A percentile compares a stretch with the other conserved stretches of the same genome.
These are phyloP conservation scores for Acanthopagrus latus DNA, from an alignment of 2,797 vertebrate genomes.

Conservation along the genomic window DNA sequence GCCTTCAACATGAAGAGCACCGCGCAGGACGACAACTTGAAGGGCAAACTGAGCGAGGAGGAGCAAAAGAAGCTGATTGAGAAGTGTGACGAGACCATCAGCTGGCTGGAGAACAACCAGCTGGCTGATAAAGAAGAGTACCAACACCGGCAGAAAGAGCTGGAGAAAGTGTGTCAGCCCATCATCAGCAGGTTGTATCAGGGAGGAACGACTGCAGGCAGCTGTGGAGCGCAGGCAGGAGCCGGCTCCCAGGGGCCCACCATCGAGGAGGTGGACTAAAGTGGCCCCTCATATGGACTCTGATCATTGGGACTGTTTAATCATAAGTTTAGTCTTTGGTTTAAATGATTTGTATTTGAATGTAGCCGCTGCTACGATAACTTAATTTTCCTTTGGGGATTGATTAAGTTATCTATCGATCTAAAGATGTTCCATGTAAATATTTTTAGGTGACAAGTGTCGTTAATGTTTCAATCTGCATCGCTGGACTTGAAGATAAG, in stretches of 20 bases:
- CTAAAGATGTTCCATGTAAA: no score
- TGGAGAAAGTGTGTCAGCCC: conserved; percentile 63
- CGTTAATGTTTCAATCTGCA: no score
- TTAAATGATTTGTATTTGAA: no score
- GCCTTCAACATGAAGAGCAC: conserved; percentile 67
- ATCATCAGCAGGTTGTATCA: conserved; percentile 70
- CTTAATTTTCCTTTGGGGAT: no score
- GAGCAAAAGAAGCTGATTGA: conserved; percentile 56
- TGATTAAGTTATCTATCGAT: no score
- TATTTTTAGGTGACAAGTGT: no score
- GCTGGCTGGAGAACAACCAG: conserved; percentile 74
- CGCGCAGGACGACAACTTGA: conserved; percentile 60
- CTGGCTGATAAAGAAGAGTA: conserved; percentile 67
- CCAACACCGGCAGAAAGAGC: conserved; percentile 59
- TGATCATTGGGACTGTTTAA: not conserved
- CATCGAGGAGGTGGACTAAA: conserved; percentile 62
- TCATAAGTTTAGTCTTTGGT: no score
- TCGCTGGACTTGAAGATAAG: conserved; percentile 2
- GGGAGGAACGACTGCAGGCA: conserved; percentile 48
- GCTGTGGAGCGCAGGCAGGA: conserved; percentile 23
- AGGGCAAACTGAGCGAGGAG: conserved; percentile 51
- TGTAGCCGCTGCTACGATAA: no score
- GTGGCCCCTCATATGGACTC: not conserved
- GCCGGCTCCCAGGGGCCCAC: conserved; percentile 55
- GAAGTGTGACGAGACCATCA: conserved; percentile 59